Evolutionary conservation across 2,888 invertebrate genomes (phyloP), one percentile per base, ranked within the genome.

Genomic region (Onthophagus sagittarius): DNA sequence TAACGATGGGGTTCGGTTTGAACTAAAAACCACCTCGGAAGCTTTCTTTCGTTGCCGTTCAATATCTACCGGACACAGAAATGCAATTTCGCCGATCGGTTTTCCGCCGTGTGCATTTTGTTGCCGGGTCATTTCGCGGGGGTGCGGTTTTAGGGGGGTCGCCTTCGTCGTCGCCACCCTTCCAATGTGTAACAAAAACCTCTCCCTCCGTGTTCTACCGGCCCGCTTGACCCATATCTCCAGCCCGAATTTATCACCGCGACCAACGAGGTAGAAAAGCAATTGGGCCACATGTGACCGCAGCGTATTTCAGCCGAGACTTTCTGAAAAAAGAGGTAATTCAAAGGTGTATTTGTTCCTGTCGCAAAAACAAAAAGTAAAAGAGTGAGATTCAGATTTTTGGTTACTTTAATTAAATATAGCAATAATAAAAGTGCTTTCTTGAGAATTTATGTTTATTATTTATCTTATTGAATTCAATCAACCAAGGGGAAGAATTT

Each of bases 251-350:
- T 80, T 80, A 80, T 79, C 72, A 76, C 74, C 75, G 78, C 75
- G 78, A 77, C 76, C 79, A 80, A 77, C 80, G 79, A 79, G 78
- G 79, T 79, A 79, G 80, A 81, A 81, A 78, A 78, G 76, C 79
- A 81, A 81, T 81, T 79, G 79, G 78, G 79, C 78, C 81, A 79
- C 80, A 81, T 81, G 81, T 76, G 81, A 77, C 80, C 80, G 73
- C 78, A 73, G 72, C 72, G 70, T 72, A 71, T 71, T 74, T 74
- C 74, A 72, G 73, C 23, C n/a, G 7, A 23, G 23, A 67, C 67
- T 67, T 31, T 67, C 31, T n/a, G 23, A 67, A 67, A 67, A 67
- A 67, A 67, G 13, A 6, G 67, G 39, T 23, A 53, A 23, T 15
- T 67, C 15, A 23, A 23, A 67, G 32, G 31, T 23, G 23, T 23